Percentiles rank a stretch among this genome's conserved stretches.
These are phyloP conservation scores for Aphodius granarius DNA, from an alignment of 2,888 invertebrate genomes.

Conservation along the genomic window DNA sequence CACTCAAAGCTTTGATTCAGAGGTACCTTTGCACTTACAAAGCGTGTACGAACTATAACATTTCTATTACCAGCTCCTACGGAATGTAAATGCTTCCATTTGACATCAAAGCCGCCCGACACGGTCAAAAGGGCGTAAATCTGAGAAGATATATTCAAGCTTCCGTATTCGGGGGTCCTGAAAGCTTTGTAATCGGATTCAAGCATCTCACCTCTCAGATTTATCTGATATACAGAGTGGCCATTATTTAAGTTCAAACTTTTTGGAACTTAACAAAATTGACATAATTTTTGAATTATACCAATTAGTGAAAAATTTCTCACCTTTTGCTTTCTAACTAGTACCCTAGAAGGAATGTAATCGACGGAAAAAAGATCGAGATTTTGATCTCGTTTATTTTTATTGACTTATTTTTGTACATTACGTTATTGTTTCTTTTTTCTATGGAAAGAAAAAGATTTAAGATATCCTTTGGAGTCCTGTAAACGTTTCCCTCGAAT, in stretches of 20 bases:
- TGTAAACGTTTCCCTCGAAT: neutral
- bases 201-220: no score
- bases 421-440: neutral
- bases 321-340: no score
- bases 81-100: neutral
- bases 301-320: no score
- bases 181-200: neutral
- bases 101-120: neutral
- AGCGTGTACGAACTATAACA: neutral
- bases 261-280: no score
- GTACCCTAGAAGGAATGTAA: no score
- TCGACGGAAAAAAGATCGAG: no score
- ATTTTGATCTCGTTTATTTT: no score
- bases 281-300: no score
- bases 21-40: neutral
- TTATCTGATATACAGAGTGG: no score
- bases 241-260: no score
- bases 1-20: neutral
- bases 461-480: neutral
- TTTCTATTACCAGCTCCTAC: neutral
- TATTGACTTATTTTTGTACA: no score
- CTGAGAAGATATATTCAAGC: neutral
- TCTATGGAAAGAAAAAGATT: neutral
- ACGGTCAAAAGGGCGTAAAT: neutral
- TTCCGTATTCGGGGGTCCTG: neutral